These are phyloP conservation scores for Gymnoscopelus braueri DNA, from an alignment of 2,797 vertebrate genomes.

Conservation along the genomic window DNA sequence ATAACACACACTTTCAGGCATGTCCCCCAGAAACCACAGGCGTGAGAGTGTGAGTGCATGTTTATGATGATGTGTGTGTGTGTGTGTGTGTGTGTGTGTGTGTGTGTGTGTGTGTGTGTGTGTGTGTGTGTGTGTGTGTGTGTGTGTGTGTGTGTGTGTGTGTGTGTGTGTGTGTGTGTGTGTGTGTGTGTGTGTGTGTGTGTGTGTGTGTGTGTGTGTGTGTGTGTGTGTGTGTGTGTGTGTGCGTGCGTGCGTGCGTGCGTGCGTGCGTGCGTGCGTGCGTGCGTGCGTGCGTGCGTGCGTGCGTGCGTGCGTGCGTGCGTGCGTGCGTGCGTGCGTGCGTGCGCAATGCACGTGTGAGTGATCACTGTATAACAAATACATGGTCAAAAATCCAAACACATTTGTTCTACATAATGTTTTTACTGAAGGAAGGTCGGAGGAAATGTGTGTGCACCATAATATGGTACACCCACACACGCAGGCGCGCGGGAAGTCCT, in stretches of 20 bases:
- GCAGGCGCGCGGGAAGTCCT: too few relatives aligned
- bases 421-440: too few relatives aligned
- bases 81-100: background rate
- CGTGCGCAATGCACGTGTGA: too few relatives aligned
- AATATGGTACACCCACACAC: too few relatives aligned
- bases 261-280: conserved; percentile 33
- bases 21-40: background rate
- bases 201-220: conserved; percentile 3
- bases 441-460: too few relatives aligned
- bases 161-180: conserved; percentile 3
- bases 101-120: background rate
- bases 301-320: too few relatives aligned
- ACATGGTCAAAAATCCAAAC: too few relatives aligned
- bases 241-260: conserved; percentile 18
- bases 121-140: background rate
- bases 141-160: conserved; percentile 3
- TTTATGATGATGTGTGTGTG: background rate
- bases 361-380: too few relatives aligned
- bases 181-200: conserved; percentile 34
- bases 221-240: conserved; percentile 3
- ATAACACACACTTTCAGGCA: too few relatives aligned
- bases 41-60: background rate
- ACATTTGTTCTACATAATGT: too few relatives aligned
- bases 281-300: conserved; percentile 44
- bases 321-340: too few relatives aligned